Conservation (phyloP, 2,797 vertebrate species). For the Moxostoma hubbsi region DNA sequence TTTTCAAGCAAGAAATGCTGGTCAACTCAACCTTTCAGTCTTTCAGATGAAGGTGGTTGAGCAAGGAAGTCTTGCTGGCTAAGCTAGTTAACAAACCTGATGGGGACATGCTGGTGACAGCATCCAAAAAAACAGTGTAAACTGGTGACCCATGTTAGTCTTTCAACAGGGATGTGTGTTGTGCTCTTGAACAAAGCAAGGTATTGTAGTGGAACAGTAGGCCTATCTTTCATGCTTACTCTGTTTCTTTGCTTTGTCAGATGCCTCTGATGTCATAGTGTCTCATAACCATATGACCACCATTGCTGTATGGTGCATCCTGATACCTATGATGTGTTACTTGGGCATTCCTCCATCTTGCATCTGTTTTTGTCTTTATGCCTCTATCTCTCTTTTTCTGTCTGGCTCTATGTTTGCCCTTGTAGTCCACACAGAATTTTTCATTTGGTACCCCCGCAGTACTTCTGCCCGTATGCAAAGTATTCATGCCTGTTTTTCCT, state of each 20-base stretch:
- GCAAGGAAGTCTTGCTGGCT: no score
- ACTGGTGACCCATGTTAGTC: no score
- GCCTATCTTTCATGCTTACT: slow-evolving; percentile 25
- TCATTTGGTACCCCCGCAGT: background rate
- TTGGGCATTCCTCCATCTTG: background rate
- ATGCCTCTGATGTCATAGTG: slow-evolving; percentile 30
- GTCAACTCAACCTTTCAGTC: no score
- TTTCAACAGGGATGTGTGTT: background rate
- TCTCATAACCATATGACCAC: slow-evolving; percentile 42
- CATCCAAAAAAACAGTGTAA: no score
- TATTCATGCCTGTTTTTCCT: slow-evolving; percentile 1
- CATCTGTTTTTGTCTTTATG: background rate
- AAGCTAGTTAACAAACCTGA: no score
- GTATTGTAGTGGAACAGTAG: slow-evolving; percentile 28
- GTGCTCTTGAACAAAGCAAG: slow-evolving; percentile 46
- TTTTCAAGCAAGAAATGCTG: no score
- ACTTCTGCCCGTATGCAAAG: slow-evolving; percentile 6
- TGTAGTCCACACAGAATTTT: background rate
- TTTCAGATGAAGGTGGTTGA: no score
- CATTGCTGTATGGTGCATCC: slow-evolving; percentile 15
- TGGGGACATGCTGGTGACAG: no score
- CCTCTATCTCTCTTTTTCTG: background rate
- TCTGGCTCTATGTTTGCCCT: background rate
- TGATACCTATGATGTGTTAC: slow-evolving; percentile 12
- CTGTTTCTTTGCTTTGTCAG: slow-evolving; percentile 28